Conservation (phyloP, 2,888 invertebrate genomes). For the Sialis fuliginosa region DNA sequence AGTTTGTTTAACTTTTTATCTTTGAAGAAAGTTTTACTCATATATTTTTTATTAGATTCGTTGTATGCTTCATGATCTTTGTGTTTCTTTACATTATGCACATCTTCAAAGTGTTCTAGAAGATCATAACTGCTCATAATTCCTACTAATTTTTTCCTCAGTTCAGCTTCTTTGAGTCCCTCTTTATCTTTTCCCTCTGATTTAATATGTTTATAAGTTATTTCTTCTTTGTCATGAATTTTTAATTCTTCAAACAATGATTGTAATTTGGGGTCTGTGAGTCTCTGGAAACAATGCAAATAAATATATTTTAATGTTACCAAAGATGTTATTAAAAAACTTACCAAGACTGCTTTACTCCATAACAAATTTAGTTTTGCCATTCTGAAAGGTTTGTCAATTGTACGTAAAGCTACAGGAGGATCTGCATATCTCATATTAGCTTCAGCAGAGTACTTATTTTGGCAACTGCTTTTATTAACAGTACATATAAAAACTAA, state of each 20-base stretch:
- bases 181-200: conserved; percentile 75
- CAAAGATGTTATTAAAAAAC: conserved; percentile 13
- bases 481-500: no score
- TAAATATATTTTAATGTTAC: background rate
- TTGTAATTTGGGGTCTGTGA: conserved; percentile 69
- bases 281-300: conserved; percentile 34
- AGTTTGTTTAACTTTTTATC: conserved; percentile 79
- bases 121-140: conserved; percentile 71
- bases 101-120: conserved; percentile 60
- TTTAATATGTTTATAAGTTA: conserved; percentile 63
- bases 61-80: conserved; percentile 33
- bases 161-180: conserved; percentile 62
- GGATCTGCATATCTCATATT: conserved; percentile 15
- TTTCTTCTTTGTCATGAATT: conserved; percentile 84
- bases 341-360: conserved; percentile 78
- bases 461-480: conserved; percentile 14
- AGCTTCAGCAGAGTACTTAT: conserved; percentile 48
- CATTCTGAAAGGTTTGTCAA: conserved; percentile 78
- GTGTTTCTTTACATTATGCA: conserved; percentile 35
- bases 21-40: conserved; percentile 63
- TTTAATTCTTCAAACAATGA: conserved; percentile 77
- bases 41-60: conserved; percentile 36
- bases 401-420: conserved; percentile 36
- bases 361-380: conserved; percentile 78
- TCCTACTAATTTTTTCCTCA: conserved; percentile 61